A percentile compares a stretch with the other conserved stretches of the same genome.
Conservation (phyloP, 1,140 invertebrate species). For the Saccostrea cuccullata region DNA sequence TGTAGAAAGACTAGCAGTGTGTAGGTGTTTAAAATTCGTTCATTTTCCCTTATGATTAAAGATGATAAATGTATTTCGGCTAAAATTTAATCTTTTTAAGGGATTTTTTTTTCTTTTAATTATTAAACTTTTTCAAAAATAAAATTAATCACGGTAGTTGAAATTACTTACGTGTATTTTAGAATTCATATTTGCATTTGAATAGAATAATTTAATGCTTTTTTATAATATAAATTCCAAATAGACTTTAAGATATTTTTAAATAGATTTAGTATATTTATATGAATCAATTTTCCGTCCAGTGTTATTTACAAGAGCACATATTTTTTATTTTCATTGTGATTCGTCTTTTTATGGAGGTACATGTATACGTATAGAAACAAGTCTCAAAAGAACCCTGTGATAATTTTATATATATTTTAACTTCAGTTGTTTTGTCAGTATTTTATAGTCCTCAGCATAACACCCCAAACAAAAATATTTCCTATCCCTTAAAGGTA, state of each 20-base stretch:
- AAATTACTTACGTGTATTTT: too few species aligned
- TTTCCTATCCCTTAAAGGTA: neutral
- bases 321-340: neutral
- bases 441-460: neutral
- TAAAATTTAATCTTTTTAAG: too few species aligned
- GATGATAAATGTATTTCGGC: too few species aligned
- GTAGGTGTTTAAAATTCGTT: neutral
- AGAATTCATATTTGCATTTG: too few species aligned
- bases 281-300: neutral
- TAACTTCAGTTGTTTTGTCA: neutral
- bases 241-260: too few species aligned
- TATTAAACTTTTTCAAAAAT: too few species aligned
- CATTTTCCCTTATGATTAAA: neutral
- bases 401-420: neutral
- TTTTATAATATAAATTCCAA: too few species aligned
- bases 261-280: too few species aligned
- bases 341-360: neutral
- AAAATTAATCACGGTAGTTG: too few species aligned
- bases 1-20: neutral
- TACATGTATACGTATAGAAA: neutral
- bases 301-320: neutral
- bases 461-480: neutral
- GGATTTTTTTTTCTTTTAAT: too few species aligned
- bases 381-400: conserved; percentile 10
- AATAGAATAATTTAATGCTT: too few species aligned